These are phyloP conservation scores for Misgurnus mizolepis DNA, from an alignment of 2,113 vertebrate species.

Conservation along the genomic window DNA sequence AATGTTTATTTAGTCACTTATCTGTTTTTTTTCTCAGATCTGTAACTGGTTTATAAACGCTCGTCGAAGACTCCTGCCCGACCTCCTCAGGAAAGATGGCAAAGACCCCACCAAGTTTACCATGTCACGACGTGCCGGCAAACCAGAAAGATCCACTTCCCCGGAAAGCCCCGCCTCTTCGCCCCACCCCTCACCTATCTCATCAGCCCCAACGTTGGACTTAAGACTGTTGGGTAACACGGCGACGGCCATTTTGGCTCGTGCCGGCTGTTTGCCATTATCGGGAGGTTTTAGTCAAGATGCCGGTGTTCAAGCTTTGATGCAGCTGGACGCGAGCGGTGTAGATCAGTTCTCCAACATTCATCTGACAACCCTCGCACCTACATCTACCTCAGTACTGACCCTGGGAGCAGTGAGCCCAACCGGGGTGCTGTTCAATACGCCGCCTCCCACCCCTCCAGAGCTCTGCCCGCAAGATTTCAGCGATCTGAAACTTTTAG, in stretches of 20 bases:
- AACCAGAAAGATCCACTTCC: constrained; percentile 64
- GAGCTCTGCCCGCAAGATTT: constrained; percentile 89
- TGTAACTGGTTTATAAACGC: constrained; percentile 99
- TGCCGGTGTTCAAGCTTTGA: constrained; percentile 65
- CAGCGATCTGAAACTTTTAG: constrained; percentile 88
- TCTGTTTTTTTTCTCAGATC: constrained; percentile 73
- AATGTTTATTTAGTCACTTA: too few species aligned
- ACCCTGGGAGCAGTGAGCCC: constrained; percentile 75
- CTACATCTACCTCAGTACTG: constrained; percentile 66
- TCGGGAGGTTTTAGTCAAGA: constrained; percentile 50
- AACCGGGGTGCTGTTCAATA: constrained; percentile 85
- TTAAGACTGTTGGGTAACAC: constrained; percentile 73
- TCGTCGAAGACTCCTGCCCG: constrained; percentile 87
- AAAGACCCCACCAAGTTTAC: constrained; percentile 95
- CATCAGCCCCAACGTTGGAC: constrained; percentile 67
- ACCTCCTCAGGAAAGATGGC: constrained; percentile 92
- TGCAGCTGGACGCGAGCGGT: constrained; percentile 68
- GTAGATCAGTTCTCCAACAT: background rate
- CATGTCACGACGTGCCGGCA: constrained; percentile 86
- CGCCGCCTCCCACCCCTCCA: constrained; percentile 84
- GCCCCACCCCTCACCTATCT: constrained; percentile 73
- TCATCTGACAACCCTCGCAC: constrained; percentile 48
- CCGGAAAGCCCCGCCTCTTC: constrained; percentile 66
- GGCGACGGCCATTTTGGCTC: constrained; percentile 71
- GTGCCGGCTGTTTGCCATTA: constrained; percentile 63